Conservation (phyloP, 2,797 vertebrate genomes). For the Coilia nasus region DNA sequence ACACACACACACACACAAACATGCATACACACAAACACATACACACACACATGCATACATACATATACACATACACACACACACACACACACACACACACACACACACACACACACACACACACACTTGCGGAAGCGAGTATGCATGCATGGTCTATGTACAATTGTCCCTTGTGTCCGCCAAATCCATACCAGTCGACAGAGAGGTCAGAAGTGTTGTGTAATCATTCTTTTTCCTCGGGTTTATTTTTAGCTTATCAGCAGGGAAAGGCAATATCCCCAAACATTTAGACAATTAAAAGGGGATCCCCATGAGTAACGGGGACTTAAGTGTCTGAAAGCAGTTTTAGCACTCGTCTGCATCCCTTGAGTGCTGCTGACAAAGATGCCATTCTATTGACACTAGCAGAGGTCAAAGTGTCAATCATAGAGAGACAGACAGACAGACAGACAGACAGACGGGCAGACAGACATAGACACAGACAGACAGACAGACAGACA, state of each 20-base stretch:
- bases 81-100: no score
- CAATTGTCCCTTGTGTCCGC: background rate
- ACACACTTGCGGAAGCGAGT: conserved; percentile 58
- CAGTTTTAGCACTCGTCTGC: background rate
- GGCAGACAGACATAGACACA: no score
- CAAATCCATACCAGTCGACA: conserved; percentile 46
- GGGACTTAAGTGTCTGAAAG: background rate
- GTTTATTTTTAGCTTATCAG: conserved; percentile 68
- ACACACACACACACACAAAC: conserved; percentile 12
- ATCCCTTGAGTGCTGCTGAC: no score
- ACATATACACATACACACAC: conserved; percentile 6
- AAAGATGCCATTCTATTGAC: background rate
- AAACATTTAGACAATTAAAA: conserved; percentile 39
- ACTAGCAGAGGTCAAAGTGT: background rate
- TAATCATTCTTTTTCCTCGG: conserved; percentile 62
- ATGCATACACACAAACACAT: conserved; percentile 38
- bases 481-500: no score
- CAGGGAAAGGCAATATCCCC: conserved; percentile 26
- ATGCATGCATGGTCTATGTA: background rate
- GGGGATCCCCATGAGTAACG: conserved; percentile 27
- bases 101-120: background rate
- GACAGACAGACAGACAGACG: no score
- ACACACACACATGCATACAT: conserved; percentile 30
- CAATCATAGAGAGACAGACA: background rate
- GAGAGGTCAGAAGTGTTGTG: conserved; percentile 67